These are phyloP conservation scores for Characodon lateralis DNA, from an alignment of 2,797 vertebrate genomes.

Conservation along the genomic window DNA sequence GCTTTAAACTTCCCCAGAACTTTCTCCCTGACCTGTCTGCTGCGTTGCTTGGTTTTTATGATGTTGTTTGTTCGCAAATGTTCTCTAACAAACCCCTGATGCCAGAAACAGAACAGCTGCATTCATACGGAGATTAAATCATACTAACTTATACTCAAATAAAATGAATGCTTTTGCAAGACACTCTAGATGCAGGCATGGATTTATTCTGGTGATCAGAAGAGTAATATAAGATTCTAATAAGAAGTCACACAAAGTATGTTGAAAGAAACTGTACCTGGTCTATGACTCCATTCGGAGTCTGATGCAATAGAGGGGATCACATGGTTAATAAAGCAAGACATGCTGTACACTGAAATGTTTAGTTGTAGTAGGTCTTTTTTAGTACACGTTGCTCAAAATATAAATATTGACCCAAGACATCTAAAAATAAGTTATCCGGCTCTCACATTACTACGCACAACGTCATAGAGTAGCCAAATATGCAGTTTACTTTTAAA, in stretches of 20 bases:
- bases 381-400: neutral
- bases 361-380: neutral
- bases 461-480: neutral
- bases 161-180: neutral
- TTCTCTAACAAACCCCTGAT: too few relatives aligned
- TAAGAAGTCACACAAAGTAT: conserved; percentile 47
- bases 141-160: neutral
- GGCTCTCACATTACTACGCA: neutral
- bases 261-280: conserved; percentile 72
- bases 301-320: conserved; percentile 59
- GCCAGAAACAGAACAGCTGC: too few relatives aligned
- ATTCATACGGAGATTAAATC: neutral
- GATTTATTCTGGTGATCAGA: neutral
- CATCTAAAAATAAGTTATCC: neutral
- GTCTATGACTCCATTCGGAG: conserved; percentile 79
- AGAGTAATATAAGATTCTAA: conserved; percentile 19
- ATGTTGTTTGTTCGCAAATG: too few relatives aligned
- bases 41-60: too few relatives aligned
- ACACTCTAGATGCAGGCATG: neutral
- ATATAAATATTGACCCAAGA: neutral
- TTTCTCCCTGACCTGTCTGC: too few relatives aligned
- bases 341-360: neutral
- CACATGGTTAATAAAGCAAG: conserved; percentile 36
- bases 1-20: too few relatives aligned
- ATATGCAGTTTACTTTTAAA: neutral